Conservation (phyloP, 2,113 vertebrate species). For the Lucifuga dentata region DNA sequence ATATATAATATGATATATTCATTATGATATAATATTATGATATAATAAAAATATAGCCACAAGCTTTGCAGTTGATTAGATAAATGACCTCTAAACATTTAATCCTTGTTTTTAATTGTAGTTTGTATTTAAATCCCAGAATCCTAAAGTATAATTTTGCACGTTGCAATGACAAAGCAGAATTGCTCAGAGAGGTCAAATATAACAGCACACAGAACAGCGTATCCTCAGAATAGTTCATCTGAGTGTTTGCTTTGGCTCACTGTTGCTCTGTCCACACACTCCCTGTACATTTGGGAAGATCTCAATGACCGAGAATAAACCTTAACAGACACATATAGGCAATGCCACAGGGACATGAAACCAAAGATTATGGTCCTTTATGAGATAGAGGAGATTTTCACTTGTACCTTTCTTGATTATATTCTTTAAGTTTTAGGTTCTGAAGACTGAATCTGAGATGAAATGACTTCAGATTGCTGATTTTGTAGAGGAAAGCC, state of each 20-base stretch:
- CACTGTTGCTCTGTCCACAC: conserved; percentile 27
- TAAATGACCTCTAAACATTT: not conserved
- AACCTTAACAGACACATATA: not conserved
- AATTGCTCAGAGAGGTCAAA: conserved; percentile 7
- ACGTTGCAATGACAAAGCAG: conserved; percentile 35
- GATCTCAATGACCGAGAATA: conserved; percentile 52
- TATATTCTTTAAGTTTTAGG: not conserved
- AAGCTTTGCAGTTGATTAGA: no score
- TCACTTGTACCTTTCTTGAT: no score
- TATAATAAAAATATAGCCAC: no score
- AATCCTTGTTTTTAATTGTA: not conserved
- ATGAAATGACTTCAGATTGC: not conserved
- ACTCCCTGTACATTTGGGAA: conserved; percentile 1
- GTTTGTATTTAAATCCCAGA: not conserved
- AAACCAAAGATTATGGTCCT: not conserved
- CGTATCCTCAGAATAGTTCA: conserved; percentile 5
- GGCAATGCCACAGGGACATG: not conserved
- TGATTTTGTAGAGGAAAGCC: conserved; percentile 1
- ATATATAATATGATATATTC: no score
- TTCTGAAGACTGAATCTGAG: not conserved
- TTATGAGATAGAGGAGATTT: not conserved
- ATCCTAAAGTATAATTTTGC: not conserved
- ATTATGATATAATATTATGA: no score
- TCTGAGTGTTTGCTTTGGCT: conserved; percentile 61
- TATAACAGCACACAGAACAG: conserved; percentile 1